Evolutionary conservation across 2,888 invertebrate genomes (phyloP).

Genomic region (Malthinus flaveolus): DNA sequence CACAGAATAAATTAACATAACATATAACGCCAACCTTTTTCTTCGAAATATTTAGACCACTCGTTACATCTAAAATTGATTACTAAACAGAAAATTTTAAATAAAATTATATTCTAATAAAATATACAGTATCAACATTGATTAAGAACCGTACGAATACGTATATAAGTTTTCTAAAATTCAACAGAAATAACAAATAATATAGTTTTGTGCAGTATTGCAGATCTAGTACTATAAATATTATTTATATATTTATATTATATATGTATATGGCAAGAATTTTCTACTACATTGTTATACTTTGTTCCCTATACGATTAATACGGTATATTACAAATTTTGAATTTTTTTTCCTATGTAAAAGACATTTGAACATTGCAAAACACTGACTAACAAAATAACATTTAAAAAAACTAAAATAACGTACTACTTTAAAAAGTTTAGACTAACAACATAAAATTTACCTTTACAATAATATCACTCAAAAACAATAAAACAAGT

Average conservation of each 20-base stretch:
- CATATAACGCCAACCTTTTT: background rate
- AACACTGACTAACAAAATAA: slow-evolving; percentile 47
- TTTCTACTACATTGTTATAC: slow-evolving; percentile 26
- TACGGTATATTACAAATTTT: slow-evolving; percentile 28
- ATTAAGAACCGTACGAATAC: slow-evolving; percentile 27
- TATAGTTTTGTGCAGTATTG: slow-evolving; percentile 48
- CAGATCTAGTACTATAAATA: slow-evolving; percentile 40
- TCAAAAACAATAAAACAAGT: slow-evolving; percentile 1
- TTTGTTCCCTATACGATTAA: slow-evolving; percentile 36
- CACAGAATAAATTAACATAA: slow-evolving; percentile 9
- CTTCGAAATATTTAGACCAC: background rate
- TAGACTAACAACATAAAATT: background rate
- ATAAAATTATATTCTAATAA: slow-evolving; percentile 23
- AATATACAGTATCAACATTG: slow-evolving; percentile 35
- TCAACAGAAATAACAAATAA: slow-evolving; percentile 44
- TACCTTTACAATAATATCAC: background rate
- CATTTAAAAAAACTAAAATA: slow-evolving; percentile 11
- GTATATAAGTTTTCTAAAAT: slow-evolving; percentile 29
- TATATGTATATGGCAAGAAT: slow-evolving; percentile 34
- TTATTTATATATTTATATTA: slow-evolving; percentile 11
- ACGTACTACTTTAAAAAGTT: background rate
- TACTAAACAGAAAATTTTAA: slow-evolving; percentile 4
- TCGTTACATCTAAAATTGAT: slow-evolving; percentile 2
- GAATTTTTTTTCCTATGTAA: slow-evolving; percentile 9
- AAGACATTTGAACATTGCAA: slow-evolving; percentile 35